A percentile compares a stretch with the other conserved stretches of the same genome.
These are phyloP conservation scores for Falco novaeseelandiae DNA, from an alignment of 2,797 vertebrate species.

Conservation along the genomic window DNA sequence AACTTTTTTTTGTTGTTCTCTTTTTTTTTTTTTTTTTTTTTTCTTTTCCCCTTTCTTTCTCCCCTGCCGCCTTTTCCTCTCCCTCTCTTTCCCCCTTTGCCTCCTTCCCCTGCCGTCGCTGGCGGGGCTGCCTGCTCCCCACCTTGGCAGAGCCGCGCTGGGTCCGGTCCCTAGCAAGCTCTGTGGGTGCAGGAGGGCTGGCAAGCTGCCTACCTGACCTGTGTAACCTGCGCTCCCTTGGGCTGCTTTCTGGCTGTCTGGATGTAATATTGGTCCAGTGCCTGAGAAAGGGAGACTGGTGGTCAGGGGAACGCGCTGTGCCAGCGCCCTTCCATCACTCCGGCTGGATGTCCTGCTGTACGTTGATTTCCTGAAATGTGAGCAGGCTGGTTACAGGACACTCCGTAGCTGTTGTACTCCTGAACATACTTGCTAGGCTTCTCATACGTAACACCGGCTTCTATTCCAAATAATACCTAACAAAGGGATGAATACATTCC, in stretches of 20 bases:
- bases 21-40: not conserved
- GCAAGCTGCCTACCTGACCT: not conserved
- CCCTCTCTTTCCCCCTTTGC: not conserved
- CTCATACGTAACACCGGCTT: not conserved
- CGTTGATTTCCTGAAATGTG: not conserved
- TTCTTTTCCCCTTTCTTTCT: not conserved
- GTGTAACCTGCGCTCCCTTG: not conserved
- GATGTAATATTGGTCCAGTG: rapidly evolving
- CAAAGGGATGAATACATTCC: not conserved
- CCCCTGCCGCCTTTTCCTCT: not conserved
- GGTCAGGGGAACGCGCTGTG: not conserved
- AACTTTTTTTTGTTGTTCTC: not conserved
- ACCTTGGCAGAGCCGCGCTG: not conserved
- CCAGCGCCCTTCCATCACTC: rapidly evolving
- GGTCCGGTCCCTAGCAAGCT: not conserved
- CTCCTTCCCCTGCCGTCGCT: not conserved
- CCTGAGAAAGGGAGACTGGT: not conserved
- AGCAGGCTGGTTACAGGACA: not conserved
- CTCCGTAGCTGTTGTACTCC: not conserved
- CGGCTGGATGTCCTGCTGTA: not conserved
- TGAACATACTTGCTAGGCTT: not conserved
- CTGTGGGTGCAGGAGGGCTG: not conserved
- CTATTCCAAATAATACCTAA: not conserved
- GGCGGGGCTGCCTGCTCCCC: no score
- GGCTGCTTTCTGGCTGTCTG: rapidly evolving